phyloP scores from a whole-genome alignment of 2,888 invertebrate species.

The Hirtodrosophila cameraria region DNA sequence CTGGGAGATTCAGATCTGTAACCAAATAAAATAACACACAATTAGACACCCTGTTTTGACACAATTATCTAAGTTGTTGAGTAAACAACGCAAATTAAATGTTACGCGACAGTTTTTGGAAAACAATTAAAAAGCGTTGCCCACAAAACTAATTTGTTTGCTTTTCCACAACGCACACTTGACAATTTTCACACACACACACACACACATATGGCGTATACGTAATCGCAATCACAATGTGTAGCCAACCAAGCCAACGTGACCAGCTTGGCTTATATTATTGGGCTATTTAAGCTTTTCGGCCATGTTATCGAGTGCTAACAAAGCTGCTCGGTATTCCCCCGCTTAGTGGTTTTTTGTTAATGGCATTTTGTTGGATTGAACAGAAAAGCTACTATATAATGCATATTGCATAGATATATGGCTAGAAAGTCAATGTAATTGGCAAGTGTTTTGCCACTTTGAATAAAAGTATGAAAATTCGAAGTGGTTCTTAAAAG shows the following conservation, averaged over 20 bases:
- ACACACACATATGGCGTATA: constrained; percentile 49
- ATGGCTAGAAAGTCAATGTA: not conserved
- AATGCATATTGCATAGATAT: not conserved
- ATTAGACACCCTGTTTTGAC: constrained; percentile 49
- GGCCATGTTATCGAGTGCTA: constrained; percentile 70
- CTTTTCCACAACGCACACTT: constrained; percentile 49
- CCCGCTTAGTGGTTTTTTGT: constrained; percentile 16
- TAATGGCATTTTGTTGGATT: constrained; percentile 28
- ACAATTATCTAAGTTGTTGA: constrained; percentile 60
- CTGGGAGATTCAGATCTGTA: constrained; percentile 84
- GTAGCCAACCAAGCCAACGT: constrained; percentile 51
- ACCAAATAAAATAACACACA: not conserved
- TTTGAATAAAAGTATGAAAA: too few relatives aligned
- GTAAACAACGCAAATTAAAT: constrained; percentile 43
- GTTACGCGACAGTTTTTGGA: constrained; percentile 58
- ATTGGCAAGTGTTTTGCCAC: not conserved
- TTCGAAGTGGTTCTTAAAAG: too few relatives aligned
- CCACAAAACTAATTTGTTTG: constrained; percentile 68
- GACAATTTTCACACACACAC: constrained; percentile 15
- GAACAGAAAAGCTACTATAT: constrained; percentile 5
- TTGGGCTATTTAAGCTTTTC: constrained; percentile 34
- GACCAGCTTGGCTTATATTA: constrained; percentile 37
- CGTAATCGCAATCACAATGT: constrained; percentile 57
- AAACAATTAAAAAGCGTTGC: constrained; percentile 61
- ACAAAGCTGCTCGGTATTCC: constrained; percentile 53